phyloP scores from a whole-genome alignment of 2,113 vertebrate genomes.

The Pituophis catenifer region DNA sequence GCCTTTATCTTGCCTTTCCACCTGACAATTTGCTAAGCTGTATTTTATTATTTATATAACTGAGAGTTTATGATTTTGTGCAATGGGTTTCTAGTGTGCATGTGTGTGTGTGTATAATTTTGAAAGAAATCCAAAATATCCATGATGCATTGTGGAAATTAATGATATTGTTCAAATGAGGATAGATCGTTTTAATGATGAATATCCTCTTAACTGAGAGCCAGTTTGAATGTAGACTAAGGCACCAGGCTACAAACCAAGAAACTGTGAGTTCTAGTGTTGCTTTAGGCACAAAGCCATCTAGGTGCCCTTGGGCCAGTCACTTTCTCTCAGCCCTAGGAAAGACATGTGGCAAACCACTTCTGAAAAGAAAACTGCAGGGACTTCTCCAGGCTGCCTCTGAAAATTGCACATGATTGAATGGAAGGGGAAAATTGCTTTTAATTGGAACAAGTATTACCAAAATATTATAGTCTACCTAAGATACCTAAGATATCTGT shows the following conservation, averaged over 20 bases:
- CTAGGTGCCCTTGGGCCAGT: background rate
- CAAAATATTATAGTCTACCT: constrained; percentile 67
- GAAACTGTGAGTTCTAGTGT: background rate
- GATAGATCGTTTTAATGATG: constrained; percentile 74
- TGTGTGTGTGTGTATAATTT: constrained; percentile 67
- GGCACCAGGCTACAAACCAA: background rate
- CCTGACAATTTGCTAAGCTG: constrained; percentile 37
- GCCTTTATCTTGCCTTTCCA: constrained; percentile 16
- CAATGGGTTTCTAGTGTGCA: constrained; percentile 67
- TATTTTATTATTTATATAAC: constrained; percentile 70
- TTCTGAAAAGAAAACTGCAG: background rate
- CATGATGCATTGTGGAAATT: constrained; percentile 65
- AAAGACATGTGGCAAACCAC: background rate
- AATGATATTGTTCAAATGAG: constrained; percentile 72
- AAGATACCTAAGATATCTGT: constrained; percentile 61
- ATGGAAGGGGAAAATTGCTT: constrained; percentile 63
- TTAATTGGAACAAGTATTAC: constrained; percentile 72
- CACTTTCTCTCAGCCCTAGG: background rate
- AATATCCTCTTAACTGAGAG: constrained; percentile 60
- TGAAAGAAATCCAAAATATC: constrained; percentile 70
- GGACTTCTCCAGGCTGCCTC: background rate
- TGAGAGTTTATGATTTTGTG: constrained; percentile 64
- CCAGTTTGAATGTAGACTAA: background rate
- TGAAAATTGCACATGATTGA: background rate
- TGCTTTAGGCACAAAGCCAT: background rate